Percentiles rank a stretch among this genome's conserved stretches.
These are phyloP conservation scores for Matsumyia berberina DNA, from an alignment of 2,888 invertebrate genomes.

Conservation along the genomic window DNA sequence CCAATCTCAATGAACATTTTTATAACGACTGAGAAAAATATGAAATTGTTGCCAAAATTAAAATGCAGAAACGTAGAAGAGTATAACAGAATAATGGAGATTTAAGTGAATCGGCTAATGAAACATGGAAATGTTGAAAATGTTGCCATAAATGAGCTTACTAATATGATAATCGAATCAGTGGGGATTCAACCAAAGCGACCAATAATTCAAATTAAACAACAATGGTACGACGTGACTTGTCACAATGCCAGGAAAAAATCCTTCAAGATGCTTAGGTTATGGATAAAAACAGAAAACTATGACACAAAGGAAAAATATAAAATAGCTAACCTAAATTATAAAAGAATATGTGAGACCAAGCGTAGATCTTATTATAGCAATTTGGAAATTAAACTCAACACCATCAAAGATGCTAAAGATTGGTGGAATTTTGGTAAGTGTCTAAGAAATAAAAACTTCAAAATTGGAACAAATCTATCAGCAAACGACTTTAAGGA, in stretches of 20 bases:
- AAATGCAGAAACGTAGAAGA: constrained; percentile 1
- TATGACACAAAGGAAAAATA: no score
- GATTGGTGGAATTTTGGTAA: background rate
- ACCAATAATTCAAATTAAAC: background rate
- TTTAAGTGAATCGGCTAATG: background rate
- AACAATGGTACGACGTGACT: background rate
- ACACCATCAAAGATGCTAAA: constrained; percentile 3
- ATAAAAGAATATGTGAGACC: background rate
- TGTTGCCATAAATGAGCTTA: background rate
- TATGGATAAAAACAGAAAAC: constrained; percentile 1
- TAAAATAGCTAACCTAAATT: background rate
- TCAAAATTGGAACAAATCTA: background rate
- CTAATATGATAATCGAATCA: background rate
- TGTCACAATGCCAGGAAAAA: background rate
- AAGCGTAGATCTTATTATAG: background rate
- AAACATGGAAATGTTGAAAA: background rate
- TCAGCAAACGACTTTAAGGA: background rate
- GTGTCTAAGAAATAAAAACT: background rate
- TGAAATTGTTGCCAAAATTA: background rate
- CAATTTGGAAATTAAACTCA: background rate
- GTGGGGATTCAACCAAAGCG: background rate
- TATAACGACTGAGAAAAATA: background rate
- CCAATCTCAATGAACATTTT: background rate
- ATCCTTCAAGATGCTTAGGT: background rate
- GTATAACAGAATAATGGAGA: background rate